Evolutionary conservation across 2,797 vertebrate species (phyloP), one percentile per base, ranked within the genome.

Genomic region (Mareca penelope): DNA sequence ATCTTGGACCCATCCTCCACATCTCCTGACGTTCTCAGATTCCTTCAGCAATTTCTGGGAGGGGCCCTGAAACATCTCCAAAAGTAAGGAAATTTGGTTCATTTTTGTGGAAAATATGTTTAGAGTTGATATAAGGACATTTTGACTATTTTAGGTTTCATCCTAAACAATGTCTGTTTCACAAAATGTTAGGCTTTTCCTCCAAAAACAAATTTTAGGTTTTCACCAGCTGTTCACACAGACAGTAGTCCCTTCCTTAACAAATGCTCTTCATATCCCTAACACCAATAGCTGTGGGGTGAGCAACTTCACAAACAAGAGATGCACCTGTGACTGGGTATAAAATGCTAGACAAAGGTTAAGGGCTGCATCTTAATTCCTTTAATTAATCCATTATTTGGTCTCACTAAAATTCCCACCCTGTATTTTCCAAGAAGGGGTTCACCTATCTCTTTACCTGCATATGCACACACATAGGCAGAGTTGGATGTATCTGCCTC

Each of bases 391-490:
- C 12, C 3, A 21, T 46, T 85, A 17, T 55, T 15, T 13, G 22
- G 7, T 61, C 42, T 65, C 10, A 23, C 37, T 52, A 1, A 65
- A 19, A 7, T 70, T 65, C 40, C 73, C 24, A 6, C 56, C 63
- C 17, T 17, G 13, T 29, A 15, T 60, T 85, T 60, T 14, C 39
- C 46, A 26, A 69, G 50, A 24, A 76, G 52, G 19, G 4, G 26
- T 44, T 68, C 28, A 26, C 52, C 1, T 0, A 1, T 53, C 23
- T 16, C 29, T 9, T 75, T 3, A n/a, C 0, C 0, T 23, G 28
- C 22, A 7, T 65, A 69, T 63, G 63, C 48, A 31, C 44, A 31
- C 6, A 6, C 23, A 13, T 9, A 16, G 4, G 9, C 17, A 31
- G 0, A 2, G 31, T 13, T 46, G 23, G 29, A 6, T 6, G 5